These are phyloP conservation scores for Antheraea assamensis DNA, from an alignment of 2,888 invertebrate genomes.

Conservation along the genomic window DNA sequence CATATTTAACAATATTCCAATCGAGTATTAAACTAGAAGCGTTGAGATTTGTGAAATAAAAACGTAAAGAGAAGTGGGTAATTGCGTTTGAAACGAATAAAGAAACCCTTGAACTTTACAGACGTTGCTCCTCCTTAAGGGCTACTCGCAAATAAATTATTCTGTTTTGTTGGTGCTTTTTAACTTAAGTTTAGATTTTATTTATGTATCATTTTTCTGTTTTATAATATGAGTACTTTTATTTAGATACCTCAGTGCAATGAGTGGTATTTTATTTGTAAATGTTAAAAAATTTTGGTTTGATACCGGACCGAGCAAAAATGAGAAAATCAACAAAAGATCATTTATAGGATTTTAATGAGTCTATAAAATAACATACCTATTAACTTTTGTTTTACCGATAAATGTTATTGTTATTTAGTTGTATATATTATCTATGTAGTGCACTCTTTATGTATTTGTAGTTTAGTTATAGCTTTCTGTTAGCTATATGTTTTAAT, in stretches of 20 bases:
- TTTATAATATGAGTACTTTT: neutral
- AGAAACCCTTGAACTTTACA: slow-evolving; percentile 43
- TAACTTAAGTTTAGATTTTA: neutral
- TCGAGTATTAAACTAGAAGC: slow-evolving; percentile 23
- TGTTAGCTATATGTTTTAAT: too few species aligned
- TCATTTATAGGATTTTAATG: neutral
- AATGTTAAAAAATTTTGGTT: neutral
- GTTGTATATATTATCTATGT: too few species aligned
- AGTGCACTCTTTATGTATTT: too few species aligned
- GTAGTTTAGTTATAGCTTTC: too few species aligned
- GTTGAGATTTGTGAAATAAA: slow-evolving; percentile 26
- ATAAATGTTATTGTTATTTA: too few species aligned
- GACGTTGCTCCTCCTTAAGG: slow-evolving; percentile 38
- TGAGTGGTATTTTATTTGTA: neutral
- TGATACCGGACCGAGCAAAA: neutral
- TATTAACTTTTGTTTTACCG: too few species aligned
- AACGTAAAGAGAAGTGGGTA: slow-evolving; percentile 30
- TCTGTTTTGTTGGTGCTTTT: slow-evolving; percentile 28
- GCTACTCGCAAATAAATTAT: slow-evolving; percentile 17
- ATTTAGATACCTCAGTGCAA: neutral
- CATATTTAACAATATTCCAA: slow-evolving; percentile 22
- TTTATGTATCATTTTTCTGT: neutral
- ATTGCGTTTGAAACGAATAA: slow-evolving; percentile 41
- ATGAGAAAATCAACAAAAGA: neutral
- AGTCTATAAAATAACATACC: neutral